Evolutionary conservation across 2,797 vertebrate species (phyloP).

Genomic region (Leptodactylus fallax): DNA sequence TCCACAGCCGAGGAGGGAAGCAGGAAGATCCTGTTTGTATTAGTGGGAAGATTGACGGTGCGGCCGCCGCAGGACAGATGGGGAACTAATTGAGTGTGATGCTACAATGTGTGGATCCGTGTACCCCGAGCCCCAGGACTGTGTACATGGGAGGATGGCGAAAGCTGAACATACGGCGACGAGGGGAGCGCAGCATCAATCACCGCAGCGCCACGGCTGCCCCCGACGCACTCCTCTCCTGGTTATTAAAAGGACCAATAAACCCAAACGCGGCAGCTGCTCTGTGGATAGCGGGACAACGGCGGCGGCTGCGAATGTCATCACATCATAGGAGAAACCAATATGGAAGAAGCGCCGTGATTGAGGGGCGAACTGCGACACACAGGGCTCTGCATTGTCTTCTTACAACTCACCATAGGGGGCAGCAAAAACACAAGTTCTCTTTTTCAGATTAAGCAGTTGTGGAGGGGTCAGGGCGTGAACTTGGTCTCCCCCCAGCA

Average conservation of each 20-base stretch:
- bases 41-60: constrained; percentile 55
- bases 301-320: neutral
- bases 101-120: neutral
- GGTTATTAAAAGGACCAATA: neutral
- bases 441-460: too few relatives aligned
- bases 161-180: neutral
- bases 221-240: neutral
- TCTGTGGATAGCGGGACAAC: neutral
- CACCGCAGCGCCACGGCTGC: neutral
- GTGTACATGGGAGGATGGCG: neutral
- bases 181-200: constrained; percentile 25
- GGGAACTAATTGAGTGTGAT: constrained; percentile 50
- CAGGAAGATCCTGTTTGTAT: constrained; percentile 64
- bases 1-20: constrained; percentile 62
- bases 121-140: constrained; percentile 18
- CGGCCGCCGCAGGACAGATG: constrained; percentile 31
- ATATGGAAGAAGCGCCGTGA: too few relatives aligned
- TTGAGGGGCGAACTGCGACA: too few relatives aligned
- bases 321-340: neutral
- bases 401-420: too few relatives aligned
- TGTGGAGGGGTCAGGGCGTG: too few relatives aligned
- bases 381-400: too few relatives aligned
- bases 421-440: too few relatives aligned
- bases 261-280: neutral
- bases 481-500: too few relatives aligned